phyloP scores from a whole-genome alignment of 2,113 vertebrate species.

The Heterotis niloticus region DNA sequence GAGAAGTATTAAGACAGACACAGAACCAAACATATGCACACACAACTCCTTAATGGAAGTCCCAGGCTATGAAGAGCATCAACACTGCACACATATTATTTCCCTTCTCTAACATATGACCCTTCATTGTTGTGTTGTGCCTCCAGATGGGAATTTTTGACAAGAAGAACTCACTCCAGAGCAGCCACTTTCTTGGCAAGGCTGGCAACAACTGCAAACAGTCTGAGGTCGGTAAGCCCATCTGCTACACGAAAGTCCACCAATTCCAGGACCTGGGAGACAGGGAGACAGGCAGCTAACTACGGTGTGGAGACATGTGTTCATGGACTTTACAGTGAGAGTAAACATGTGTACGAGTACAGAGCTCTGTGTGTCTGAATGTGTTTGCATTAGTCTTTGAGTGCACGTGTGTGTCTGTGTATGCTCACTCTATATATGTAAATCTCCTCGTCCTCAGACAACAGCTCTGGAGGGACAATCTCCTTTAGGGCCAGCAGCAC shows the following conservation, averaged over 20 bases:
- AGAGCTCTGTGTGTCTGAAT: slow-evolving; percentile 1
- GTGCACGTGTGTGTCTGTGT: neutral
- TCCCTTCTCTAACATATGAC: slow-evolving; percentile 49
- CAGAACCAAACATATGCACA: neutral
- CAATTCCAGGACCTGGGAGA: slow-evolving; percentile 83
- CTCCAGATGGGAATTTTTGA: slow-evolving; percentile 71
- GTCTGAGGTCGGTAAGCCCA: slow-evolving; percentile 85
- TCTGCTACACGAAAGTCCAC: slow-evolving; percentile 90
- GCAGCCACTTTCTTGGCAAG: slow-evolving; percentile 84
- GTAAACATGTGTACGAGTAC: too few relatives aligned
- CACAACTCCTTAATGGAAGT: neutral
- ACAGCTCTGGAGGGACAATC: slow-evolving; percentile 56
- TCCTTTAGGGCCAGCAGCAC: slow-evolving; percentile 63
- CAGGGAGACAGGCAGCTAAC: slow-evolving; percentile 50
- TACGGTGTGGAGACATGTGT: neutral
- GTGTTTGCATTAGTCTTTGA: neutral
- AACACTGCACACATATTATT: neutral
- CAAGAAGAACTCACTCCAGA: slow-evolving; percentile 77
- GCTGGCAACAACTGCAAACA: slow-evolving; percentile 84
- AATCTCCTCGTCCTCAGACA: slow-evolving; percentile 70
- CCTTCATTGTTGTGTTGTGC: slow-evolving; percentile 67
- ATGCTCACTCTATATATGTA: slow-evolving; percentile 63
- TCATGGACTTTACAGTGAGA: too few relatives aligned
- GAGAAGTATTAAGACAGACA: neutral
- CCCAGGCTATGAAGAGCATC: neutral